Conservation (phyloP, 2,888 invertebrate genomes). For the Drosophila diplacantha region DNA sequence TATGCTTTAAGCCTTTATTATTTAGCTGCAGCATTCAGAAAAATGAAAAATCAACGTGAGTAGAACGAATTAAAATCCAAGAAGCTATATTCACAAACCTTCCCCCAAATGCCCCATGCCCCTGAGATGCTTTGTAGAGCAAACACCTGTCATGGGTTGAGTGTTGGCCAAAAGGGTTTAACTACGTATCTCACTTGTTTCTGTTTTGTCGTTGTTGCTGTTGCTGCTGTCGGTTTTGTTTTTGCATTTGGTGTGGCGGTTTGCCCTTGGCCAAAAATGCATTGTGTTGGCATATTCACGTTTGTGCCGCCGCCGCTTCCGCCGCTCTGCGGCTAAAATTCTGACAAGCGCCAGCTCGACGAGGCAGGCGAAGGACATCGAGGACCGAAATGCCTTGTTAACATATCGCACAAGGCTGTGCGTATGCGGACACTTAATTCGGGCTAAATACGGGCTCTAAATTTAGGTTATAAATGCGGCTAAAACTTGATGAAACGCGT, state of each 20-base stretch:
- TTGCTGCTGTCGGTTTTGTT: conserved; percentile 36
- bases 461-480: conserved; percentile 18
- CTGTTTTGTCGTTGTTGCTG: conserved; percentile 37
- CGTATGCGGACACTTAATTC: conserved; percentile 27
- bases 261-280: conserved; percentile 48
- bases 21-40: background rate
- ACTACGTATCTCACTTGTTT: conserved; percentile 61
- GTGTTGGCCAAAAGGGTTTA: conserved; percentile 64
- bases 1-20: background rate
- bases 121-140: conserved; percentile 15
- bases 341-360: conserved; percentile 58
- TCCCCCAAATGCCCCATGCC: conserved; percentile 3
- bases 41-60: background rate
- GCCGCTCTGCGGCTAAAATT: conserved; percentile 61
- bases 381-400: conserved; percentile 39
- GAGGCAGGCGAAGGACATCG: conserved; percentile 18
- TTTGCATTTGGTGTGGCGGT: conserved; percentile 29
- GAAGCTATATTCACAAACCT: background rate
- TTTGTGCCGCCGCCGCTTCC: conserved; percentile 7
- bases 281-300: conserved; percentile 38
- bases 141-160: conserved; percentile 63
- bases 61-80: background rate
- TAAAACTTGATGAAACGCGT: conserved; percentile 27
- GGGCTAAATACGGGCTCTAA: conserved; percentile 5
- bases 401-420: conserved; percentile 30